These are phyloP conservation scores for Enteromius anoplus DNA, from an alignment of 2,797 vertebrate genomes.

Conservation along the genomic window DNA sequence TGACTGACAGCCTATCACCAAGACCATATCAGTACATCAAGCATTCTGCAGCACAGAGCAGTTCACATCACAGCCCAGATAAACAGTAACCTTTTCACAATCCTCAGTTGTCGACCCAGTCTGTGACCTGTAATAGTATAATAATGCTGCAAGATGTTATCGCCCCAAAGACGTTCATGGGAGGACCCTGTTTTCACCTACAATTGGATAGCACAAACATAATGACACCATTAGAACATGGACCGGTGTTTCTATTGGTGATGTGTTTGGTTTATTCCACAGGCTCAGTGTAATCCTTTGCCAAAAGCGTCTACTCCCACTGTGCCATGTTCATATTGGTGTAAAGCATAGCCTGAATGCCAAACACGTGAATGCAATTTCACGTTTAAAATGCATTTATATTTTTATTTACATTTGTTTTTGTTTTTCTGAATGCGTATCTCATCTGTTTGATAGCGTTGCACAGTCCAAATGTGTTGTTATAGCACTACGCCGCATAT, in stretches of 20 bases:
- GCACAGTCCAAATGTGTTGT: background rate
- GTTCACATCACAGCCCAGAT: constrained; percentile 27
- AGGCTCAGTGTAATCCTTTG: constrained; percentile 39
- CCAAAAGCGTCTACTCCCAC: constrained; percentile 37
- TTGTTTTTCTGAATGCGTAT: constrained; percentile 3
- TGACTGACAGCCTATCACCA: constrained; percentile 22
- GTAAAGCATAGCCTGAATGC: constrained; percentile 2
- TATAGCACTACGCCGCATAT: background rate
- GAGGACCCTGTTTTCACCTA: constrained; percentile 27
- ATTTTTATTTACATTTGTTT: constrained; percentile 3
- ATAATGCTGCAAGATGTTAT: constrained; percentile 52
- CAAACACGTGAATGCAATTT: constrained; percentile 37
- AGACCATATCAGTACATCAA: background rate
- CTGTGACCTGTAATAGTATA: constrained; percentile 43
- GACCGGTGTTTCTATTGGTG: constrained; percentile 24
- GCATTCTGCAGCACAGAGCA: constrained; percentile 13
- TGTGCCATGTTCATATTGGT: constrained; percentile 16
- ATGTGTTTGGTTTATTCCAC: constrained; percentile 31
- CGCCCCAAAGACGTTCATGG: constrained; percentile 28
- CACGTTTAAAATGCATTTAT: constrained; percentile 24
- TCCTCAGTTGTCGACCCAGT: constrained; percentile 18
- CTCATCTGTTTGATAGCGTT: background rate
- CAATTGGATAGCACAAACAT: constrained; percentile 22
- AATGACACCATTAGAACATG: constrained; percentile 20
- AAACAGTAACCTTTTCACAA: constrained; percentile 43